Percentiles rank a stretch among this genome's conserved stretches.
phyloP scores from a whole-genome alignment of 2,113 vertebrate genomes.

The Syngnathoides biaculeatus region DNA sequence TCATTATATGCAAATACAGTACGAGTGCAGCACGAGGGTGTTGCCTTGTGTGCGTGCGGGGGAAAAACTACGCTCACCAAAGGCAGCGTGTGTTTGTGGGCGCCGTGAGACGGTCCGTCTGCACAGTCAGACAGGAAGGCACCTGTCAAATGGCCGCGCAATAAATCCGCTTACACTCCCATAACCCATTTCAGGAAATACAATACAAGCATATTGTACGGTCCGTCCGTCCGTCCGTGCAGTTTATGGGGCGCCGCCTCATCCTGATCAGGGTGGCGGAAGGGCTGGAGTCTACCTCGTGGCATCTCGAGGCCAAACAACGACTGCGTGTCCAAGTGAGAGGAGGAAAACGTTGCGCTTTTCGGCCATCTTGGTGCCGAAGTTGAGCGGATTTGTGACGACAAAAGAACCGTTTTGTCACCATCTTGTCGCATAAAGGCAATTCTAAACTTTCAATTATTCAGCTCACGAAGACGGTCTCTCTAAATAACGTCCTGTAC shows the following conservation, averaged over 20 bases:
- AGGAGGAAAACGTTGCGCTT: not conserved
- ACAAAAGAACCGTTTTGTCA: too few relatives aligned
- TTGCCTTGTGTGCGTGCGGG: not conserved
- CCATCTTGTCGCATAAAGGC: too few relatives aligned
- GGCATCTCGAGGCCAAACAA: not conserved
- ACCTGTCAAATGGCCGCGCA: conserved; percentile 45
- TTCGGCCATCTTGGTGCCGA: too few relatives aligned
- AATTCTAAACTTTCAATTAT: too few relatives aligned
- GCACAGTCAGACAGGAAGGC: conserved; percentile 36
- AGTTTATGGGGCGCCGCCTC: not conserved
- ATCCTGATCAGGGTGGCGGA: not conserved
- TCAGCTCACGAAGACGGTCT: too few relatives aligned
- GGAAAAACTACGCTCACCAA: too few relatives aligned
- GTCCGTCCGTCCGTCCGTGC: not conserved
- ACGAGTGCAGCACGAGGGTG: not conserved
- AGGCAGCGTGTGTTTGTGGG: not conserved
- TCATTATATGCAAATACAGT: conserved; percentile 55
- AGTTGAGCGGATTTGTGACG: too few relatives aligned
- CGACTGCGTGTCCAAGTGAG: too few relatives aligned
- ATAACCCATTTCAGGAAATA: not conserved
- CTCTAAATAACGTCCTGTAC: too few relatives aligned
- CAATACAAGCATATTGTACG: not conserved
- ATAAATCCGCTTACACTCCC: not conserved
- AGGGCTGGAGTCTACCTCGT: not conserved
- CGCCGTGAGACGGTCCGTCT: conserved; percentile 53